Evolutionary conservation across 2,888 invertebrate species (phyloP).

Genomic region (Melieria crassipennis): DNA sequence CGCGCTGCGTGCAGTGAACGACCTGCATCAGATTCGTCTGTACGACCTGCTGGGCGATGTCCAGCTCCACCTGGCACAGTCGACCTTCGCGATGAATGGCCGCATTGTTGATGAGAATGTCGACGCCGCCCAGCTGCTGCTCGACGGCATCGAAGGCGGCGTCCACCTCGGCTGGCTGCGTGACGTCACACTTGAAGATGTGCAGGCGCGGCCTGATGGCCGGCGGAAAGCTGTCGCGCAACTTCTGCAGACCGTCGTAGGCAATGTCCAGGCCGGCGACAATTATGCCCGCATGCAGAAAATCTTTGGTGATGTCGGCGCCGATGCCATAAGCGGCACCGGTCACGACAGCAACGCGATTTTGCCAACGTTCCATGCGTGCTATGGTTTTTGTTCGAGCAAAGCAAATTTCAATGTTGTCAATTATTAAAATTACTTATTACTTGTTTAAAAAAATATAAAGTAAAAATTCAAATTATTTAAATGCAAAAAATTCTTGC

Average conservation of each 20-base stretch:
- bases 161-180: constrained; percentile 68
- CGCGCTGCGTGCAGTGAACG: constrained; percentile 63
- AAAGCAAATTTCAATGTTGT: too few species aligned
- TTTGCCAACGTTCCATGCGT: constrained; percentile 70
- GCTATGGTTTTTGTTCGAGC: too few species aligned
- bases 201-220: constrained; percentile 57
- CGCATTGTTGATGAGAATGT: constrained; percentile 71
- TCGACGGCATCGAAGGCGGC: constrained; percentile 68
- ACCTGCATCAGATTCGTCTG: constrained; percentile 61
- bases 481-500: too few species aligned
- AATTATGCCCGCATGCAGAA: constrained; percentile 67
- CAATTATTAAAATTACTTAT: too few species aligned
- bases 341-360: constrained; percentile 72
- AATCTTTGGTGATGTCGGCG: constrained; percentile 64
- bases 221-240: constrained; percentile 53
- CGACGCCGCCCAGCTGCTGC: constrained; percentile 67
- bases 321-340: constrained; percentile 74
- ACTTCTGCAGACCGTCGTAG: constrained; percentile 64
- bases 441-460: too few species aligned
- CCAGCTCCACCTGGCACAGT: constrained; percentile 38
- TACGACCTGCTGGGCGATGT: constrained; percentile 56
- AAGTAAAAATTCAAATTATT: too few species aligned
- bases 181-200: constrained; percentile 67
- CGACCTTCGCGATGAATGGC: constrained; percentile 50
- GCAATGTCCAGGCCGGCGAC: constrained; percentile 70